Evolutionary conservation across 2,797 vertebrate genomes (phyloP).

Genomic region (Zalophus californianus): DNA sequence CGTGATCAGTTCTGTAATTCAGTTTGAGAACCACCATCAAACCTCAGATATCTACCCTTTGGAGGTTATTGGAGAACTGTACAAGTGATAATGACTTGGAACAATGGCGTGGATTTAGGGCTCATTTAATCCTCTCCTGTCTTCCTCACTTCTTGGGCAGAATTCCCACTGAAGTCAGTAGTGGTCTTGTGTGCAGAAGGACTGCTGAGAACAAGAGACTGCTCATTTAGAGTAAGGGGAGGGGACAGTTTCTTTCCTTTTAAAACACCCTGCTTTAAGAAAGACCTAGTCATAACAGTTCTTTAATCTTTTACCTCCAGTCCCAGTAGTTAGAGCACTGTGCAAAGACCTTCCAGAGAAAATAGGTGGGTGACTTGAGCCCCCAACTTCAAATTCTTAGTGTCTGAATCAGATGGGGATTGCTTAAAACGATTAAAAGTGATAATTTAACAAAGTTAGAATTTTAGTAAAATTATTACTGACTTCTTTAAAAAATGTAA

Average conservation of each 20-base stretch:
- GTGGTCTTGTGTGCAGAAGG: constrained; percentile 72
- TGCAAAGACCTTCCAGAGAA: constrained; percentile 54
- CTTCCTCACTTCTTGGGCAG: constrained; percentile 74
- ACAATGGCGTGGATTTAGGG: constrained; percentile 69
- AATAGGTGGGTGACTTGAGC: constrained; percentile 7
- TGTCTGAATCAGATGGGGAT: background rate
- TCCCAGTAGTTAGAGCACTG: background rate
- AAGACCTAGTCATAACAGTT: constrained; percentile 62
- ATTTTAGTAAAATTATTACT: constrained; percentile 46
- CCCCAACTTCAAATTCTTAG: background rate
- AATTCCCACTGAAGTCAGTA: constrained; percentile 77
- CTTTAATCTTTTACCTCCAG: constrained; percentile 53
- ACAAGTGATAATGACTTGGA: constrained; percentile 48
- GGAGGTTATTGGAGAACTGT: constrained; percentile 58
- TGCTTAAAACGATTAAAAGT: constrained; percentile 27
- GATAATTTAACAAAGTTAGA: background rate
- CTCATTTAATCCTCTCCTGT: constrained; percentile 67
- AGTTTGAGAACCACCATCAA: background rate
- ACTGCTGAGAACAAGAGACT: constrained; percentile 73
- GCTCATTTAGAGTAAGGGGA: constrained; percentile 69
- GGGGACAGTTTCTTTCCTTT: constrained; percentile 55
- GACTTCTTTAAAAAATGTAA: background rate
- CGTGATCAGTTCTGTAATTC: background rate
- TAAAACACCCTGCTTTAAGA: constrained; percentile 47
- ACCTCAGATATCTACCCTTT: background rate